Base-by-base conservation (phyloP, 2,797 vertebrate species). In the Mastacembelus armatus region DNA sequence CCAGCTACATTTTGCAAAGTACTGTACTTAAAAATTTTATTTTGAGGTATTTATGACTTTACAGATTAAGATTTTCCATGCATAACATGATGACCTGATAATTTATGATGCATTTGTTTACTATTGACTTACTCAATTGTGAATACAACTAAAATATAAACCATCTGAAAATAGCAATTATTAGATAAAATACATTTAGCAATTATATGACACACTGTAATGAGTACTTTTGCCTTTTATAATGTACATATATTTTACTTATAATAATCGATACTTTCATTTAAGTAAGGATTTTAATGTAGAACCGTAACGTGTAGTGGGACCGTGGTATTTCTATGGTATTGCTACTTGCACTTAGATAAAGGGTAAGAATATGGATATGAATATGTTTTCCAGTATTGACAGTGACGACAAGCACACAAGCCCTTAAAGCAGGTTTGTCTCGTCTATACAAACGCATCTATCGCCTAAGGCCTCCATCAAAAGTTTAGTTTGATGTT, bases 371-470 rank as follows among this genome's bases (percentile, higher is more conserved):
- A 43, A 16, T 4, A 33, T 19, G 16, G 2, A 32, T 16, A 6
- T 38, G 4, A 43, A 16, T 4, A 33, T 19, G 16, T 45, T 16
- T 7, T 70, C 16, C 10, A 29, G 26, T 38, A 22, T n/a, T 21
- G 18, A 58, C 18, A 56, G 27, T 21, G 66, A 59, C 19, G 67
- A 27, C 9, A 55, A 58, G 52, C 44, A 36, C 7, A 66, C 24
- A 24, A 35, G 21, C 22, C 11, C 22, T 38, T 16, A 54, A 44
- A 88, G 71, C 88, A 82, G 84, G 88, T 88, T 79, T 48, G 30
- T 76, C 88, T 68, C 78, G 88, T 62, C n/a, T 81, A 65, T 4
- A 7, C 58, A 7, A 32, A 80, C 1, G 27, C 59, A 48, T 70
- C 40, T 26, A 35, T 4, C 2, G 9, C 52, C 45, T n/a, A n/a